phyloP scores from a whole-genome alignment of 2,888 invertebrate species.

The Hybos culiciformis region DNA sequence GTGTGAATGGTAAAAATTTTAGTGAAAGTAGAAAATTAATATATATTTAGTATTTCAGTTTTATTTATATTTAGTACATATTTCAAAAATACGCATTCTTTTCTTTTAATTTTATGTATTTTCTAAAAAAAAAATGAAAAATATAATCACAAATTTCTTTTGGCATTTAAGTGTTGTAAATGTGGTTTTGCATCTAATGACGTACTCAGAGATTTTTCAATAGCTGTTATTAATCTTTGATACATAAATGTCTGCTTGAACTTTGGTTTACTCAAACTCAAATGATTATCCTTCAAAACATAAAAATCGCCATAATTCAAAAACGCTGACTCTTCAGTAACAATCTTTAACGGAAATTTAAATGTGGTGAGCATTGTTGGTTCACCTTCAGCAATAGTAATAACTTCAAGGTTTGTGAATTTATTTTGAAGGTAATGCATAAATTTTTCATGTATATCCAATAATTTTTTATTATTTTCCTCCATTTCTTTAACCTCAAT shows the following conservation, averaged over 20 bases:
- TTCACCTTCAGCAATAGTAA: slow-evolving; percentile 35
- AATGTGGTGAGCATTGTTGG: slow-evolving; percentile 50
- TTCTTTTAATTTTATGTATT: no score
- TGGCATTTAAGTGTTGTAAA: no score
- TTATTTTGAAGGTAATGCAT: slow-evolving; percentile 40
- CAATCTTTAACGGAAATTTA: slow-evolving; percentile 53
- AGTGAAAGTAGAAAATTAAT: no score
- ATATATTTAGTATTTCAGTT: no score
- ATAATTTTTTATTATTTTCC: slow-evolving; percentile 49
- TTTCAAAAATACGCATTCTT: no score
- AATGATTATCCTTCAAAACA: slow-evolving; percentile 68
- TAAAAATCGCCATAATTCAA: slow-evolving; percentile 74
- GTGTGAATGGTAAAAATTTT: no score
- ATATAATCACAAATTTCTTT: no score
- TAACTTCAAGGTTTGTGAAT: slow-evolving; percentile 27
- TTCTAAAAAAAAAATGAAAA: no score
- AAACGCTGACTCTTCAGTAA: slow-evolving; percentile 64
- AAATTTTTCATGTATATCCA: slow-evolving; percentile 59
- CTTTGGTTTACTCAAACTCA: slow-evolving; percentile 77
- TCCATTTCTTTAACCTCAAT: slow-evolving; percentile 55
- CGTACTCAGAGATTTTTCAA: slow-evolving; percentile 30
- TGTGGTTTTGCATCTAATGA: no score
- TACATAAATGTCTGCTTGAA: slow-evolving; percentile 40
- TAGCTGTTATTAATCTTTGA: slow-evolving; percentile 28
- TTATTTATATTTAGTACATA: no score